Evolutionary conservation across 1,140 invertebrate genomes (phyloP), one percentile per base, ranked within the genome.

Genomic region (Cryptotermes secundus): DNA sequence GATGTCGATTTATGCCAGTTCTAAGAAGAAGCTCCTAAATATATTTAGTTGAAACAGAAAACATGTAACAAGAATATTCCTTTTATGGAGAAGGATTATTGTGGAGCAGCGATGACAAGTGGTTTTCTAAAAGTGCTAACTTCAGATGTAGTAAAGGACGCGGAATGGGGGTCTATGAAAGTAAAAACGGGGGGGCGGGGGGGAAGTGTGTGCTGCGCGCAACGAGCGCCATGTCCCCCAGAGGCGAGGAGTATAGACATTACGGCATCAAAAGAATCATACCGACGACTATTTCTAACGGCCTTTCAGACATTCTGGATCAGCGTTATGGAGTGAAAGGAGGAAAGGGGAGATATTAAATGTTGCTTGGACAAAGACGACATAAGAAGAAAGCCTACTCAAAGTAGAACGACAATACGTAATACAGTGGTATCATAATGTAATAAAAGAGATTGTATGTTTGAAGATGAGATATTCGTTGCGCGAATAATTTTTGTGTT

Each of bases 361-460:
- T 72, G 59, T 72, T 72, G 59, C 59, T 26, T 72, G 59, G 59
- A 72, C 59, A 72, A 72, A 72, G 59, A 31, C 10, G n/a, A 72
- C 59, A 16, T 72, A 72, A 72, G 26, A 72, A 72, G n/a, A 72
- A 31, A 26, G 26, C 26, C 59, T 72, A 16, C 59, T 72, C 26
- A 72, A 72, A 72, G 26, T n/a, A 72, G 9, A 9, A 31, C n/a
- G 59, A 72, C 59, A 72, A 72, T 31, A 72, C 31, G n/a, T 72
- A n/a, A 72, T 72, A 31, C 26, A 72, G 59, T 72, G 59, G 14
- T 31, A 12, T 31, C 31, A 31, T 72, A 72, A n/a, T 26, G 26
- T 72, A 72, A 72, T 6, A 72, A 72, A n/a, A 7, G 59, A 6
- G n/a, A 38, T 38, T n/a, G 7, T 31, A 72, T 16, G n/a, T 72